Evolutionary conservation across 2,797 vertebrate species (phyloP).

Genomic region (Heterohyrax brucei): DNA sequence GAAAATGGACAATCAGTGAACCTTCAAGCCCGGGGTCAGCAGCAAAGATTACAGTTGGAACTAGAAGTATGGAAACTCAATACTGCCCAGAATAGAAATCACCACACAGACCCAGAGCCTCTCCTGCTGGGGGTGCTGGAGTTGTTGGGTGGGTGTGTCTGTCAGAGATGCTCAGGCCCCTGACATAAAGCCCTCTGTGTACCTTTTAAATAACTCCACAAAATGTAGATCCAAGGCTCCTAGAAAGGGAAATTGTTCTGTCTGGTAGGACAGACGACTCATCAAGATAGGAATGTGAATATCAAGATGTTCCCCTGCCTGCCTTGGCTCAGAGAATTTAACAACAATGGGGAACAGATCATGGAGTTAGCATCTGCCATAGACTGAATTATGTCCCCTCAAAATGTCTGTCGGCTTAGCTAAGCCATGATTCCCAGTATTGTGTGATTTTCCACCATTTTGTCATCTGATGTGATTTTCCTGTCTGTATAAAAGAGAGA

Average conservation of each 20-base stretch:
- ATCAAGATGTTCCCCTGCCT: conserved; percentile 19
- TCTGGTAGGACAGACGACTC: conserved; percentile 34
- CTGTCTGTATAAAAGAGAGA: too few species aligned
- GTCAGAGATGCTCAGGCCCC: background rate
- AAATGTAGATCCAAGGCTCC: background rate
- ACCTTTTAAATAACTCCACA: conserved; percentile 75
- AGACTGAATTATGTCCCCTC: too few species aligned
- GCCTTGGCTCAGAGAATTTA: background rate
- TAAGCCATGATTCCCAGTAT: too few species aligned
- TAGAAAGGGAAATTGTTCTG: conserved; percentile 70
- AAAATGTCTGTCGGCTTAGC: too few species aligned
- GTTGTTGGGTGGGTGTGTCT: background rate
- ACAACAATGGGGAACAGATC: background rate
- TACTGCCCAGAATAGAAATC: conserved; percentile 62
- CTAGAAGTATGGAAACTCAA: conserved; percentile 77
- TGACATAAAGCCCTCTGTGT: conserved; percentile 45
- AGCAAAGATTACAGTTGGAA: conserved; percentile 58
- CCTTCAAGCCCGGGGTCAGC: conserved; percentile 34
- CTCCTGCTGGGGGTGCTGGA: background rate
- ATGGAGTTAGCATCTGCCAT: too few species aligned
- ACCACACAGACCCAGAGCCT: conserved; percentile 29
- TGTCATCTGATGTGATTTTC: too few species aligned
- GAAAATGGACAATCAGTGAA: conserved; percentile 58
- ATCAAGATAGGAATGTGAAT: conserved; percentile 70
- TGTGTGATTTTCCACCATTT: too few species aligned